Percentiles rank a stretch among this genome's conserved stretches.
These are phyloP conservation scores for Drosophila grimshawi DNA, from an alignment of 1,140 invertebrate species.

Conservation along the genomic window DNA sequence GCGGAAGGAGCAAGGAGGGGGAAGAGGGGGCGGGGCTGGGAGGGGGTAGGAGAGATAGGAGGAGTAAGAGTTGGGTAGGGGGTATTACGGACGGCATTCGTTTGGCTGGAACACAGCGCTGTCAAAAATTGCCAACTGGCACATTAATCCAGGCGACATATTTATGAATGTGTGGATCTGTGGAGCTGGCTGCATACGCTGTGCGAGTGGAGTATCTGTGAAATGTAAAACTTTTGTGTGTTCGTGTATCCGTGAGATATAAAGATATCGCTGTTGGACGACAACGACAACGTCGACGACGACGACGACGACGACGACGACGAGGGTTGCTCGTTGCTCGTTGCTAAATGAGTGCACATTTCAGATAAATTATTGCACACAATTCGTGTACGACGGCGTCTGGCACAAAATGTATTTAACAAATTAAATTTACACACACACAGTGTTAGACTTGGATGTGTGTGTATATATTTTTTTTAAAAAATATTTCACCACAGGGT, in stretches of 20 bases:
- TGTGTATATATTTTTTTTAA: no score
- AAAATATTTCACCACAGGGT: no score
- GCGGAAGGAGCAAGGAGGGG: background rate
- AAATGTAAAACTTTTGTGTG: slow-evolving; percentile 45
- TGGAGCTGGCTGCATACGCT: slow-evolving; percentile 15
- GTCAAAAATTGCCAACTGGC: slow-evolving; percentile 80
- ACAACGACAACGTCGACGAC: slow-evolving; percentile 3
- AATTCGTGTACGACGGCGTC: slow-evolving; percentile 72
- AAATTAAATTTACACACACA: slow-evolving; percentile 82
- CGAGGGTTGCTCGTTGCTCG: slow-evolving; percentile 75
- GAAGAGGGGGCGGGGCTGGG: background rate
- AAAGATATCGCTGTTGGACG: slow-evolving; percentile 73
- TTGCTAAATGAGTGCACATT: slow-evolving; percentile 81
- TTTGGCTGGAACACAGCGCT: slow-evolving; percentile 63
- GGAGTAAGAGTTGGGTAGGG: background rate
- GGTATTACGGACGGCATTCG: slow-evolving; percentile 29
- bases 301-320: slow-evolving; percentile 51
- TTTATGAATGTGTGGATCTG: slow-evolving; percentile 73
- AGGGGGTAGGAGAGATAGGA: background rate
- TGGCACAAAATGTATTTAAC: slow-evolving; percentile 77
- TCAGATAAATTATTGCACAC: slow-evolving; percentile 84
- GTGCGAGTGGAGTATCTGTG: slow-evolving; percentile 42
- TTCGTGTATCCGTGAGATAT: slow-evolving; percentile 76
- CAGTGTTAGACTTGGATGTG: background rate
- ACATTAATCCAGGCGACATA: slow-evolving; percentile 82